Conservation (phyloP, 2,888 invertebrate genomes). For the Mesochorus sp. region DNA sequence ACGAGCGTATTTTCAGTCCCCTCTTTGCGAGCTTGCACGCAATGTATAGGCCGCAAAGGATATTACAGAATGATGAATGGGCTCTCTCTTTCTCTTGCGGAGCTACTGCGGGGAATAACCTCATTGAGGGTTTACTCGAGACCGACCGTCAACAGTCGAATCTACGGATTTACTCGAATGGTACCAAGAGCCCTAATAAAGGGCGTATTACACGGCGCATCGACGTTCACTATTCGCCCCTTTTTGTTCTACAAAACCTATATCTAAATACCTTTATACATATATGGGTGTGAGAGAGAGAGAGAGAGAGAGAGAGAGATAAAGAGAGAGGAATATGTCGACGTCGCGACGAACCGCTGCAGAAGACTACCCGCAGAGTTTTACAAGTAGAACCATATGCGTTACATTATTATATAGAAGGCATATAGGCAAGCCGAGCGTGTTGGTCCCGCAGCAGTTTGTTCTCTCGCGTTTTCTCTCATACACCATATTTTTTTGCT, state of each 20-base stretch:
- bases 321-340: conserved; percentile 31
- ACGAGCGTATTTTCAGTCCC: conserved; percentile 1
- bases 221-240: background rate
- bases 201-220: background rate
- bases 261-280: conserved; percentile 8
- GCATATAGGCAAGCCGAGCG: conserved; percentile 67
- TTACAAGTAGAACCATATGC: conserved; percentile 81
- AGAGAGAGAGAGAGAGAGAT: background rate
- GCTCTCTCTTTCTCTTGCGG: too few species aligned
- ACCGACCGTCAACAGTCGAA: too few species aligned
- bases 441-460: conserved; percentile 61
- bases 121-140: conserved; percentile 76
- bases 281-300: background rate
- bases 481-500: conserved; percentile 19
- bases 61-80: conserved; percentile 70
- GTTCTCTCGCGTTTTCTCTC: conserved; percentile 34
- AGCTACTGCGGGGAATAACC: conserved; percentile 73
- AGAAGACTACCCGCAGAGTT: conserved; percentile 80
- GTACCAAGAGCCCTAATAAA: too few species aligned
- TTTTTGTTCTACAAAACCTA: too few species aligned
- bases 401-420: conserved; percentile 80
- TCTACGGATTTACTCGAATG: background rate
- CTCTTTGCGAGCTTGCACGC: background rate
- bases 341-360: conserved; percentile 56
- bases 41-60: background rate